These are phyloP conservation scores for Tiphia femorata DNA, from an alignment of 2,888 invertebrate species.

Conservation along the genomic window DNA sequence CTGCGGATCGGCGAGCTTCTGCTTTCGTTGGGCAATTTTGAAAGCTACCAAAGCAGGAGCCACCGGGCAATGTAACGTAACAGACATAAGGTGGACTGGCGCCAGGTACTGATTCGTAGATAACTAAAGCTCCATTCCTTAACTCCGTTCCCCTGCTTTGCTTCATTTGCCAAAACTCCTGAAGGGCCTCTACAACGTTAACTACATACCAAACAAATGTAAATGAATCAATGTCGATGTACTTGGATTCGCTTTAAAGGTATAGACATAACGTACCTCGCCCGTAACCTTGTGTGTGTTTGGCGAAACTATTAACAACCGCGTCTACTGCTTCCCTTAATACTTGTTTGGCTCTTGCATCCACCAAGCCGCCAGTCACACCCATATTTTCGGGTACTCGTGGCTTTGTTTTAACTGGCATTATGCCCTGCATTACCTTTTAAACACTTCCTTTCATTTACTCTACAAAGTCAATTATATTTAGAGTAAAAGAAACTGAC, in stretches of 20 bases:
- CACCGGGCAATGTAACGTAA: conserved; percentile 94
- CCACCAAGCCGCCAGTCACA: conserved; percentile 68
- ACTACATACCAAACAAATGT: conserved; percentile 72
- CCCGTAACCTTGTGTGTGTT: conserved; percentile 79
- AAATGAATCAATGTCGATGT: neutral
- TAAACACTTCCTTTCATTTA: conserved; percentile 52
- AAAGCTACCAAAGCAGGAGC: conserved; percentile 96
- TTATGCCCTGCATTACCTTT: conserved; percentile 64
- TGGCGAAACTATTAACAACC: conserved; percentile 81
- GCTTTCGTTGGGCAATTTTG: conserved; percentile 96
- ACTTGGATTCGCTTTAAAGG: too few species aligned
- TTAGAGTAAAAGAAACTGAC: too few species aligned
- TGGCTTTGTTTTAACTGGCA: conserved; percentile 66
- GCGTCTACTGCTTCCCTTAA: conserved; percentile 81
- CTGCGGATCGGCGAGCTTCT: conserved; percentile 92
- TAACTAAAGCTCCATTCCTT: conserved; percentile 90
- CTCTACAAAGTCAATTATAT: conserved; percentile 33
- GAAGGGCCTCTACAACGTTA: conserved; percentile 94
- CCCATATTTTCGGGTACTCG: conserved; percentile 65
- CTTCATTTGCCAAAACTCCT: conserved; percentile 99
- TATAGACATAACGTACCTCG: conserved; percentile 70
- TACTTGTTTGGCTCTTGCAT: conserved; percentile 73
- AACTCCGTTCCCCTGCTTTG: conserved; percentile 87
- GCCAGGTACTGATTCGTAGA: conserved; percentile 94
- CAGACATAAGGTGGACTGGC: conserved; percentile 93